phyloP scores from a whole-genome alignment of 2,888 invertebrate genomes.

The Timema cristinae region DNA sequence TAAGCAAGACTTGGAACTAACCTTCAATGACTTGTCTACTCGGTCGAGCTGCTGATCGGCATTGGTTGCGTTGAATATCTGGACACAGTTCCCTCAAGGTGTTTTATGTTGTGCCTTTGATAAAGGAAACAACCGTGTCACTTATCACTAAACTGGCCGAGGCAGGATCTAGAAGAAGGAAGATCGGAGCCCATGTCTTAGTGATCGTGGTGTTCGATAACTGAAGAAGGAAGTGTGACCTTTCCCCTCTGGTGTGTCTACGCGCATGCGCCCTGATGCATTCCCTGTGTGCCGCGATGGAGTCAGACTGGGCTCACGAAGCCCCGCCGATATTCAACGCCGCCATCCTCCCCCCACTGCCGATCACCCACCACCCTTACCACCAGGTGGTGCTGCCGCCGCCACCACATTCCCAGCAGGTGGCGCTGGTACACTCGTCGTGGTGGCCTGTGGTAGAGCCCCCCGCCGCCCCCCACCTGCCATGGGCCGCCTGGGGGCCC shows the following conservation, averaged over 20 bases:
- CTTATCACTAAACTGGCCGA: too few species aligned
- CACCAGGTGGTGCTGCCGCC: background rate
- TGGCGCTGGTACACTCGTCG: constrained; percentile 60
- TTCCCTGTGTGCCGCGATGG: constrained; percentile 18
- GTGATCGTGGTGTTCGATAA: too few species aligned
- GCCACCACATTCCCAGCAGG: constrained; percentile 32
- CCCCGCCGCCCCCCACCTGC: constrained; percentile 37
- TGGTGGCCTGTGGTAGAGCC: constrained; percentile 48
- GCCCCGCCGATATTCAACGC: constrained; percentile 44
- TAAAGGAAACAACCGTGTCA: too few species aligned
- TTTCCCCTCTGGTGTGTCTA: background rate
- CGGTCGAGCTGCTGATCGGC: too few species aligned
- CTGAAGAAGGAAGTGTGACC: background rate
- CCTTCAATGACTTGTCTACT: too few species aligned
- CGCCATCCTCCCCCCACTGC: constrained; percentile 38
- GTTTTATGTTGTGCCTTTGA: too few species aligned
- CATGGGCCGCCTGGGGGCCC: background rate
- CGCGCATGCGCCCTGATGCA: too few species aligned
- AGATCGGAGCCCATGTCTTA: too few species aligned
- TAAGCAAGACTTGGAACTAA: too few species aligned
- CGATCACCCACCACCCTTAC: constrained; percentile 34
- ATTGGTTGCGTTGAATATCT: too few species aligned
- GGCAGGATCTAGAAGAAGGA: too few species aligned
- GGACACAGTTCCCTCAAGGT: too few species aligned
- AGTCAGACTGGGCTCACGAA: constrained; percentile 43